Evolutionary conservation across 2,113 vertebrate species (phyloP).

Genomic region (Cyprinodon variegatus): DNA sequence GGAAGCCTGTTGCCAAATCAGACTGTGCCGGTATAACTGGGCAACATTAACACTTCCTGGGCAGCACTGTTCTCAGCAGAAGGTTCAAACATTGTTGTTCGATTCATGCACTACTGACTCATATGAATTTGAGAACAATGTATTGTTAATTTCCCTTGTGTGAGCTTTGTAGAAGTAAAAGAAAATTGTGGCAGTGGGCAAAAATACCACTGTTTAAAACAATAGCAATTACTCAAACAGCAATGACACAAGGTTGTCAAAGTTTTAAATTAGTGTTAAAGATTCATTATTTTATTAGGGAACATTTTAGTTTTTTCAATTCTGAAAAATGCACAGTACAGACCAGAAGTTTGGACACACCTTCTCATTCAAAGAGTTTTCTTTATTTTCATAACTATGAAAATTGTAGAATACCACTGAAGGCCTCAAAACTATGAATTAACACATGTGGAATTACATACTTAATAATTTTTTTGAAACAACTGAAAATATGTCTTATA

Average conservation of each 20-base stretch:
- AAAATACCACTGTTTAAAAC: not conserved
- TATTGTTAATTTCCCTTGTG: not conserved
- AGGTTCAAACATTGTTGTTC: not conserved
- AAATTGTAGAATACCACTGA: no score
- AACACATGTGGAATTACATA: no score
- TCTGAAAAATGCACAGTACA: not conserved
- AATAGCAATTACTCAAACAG: not conserved
- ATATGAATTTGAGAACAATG: slow-evolving; percentile 8
- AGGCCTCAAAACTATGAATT: no score
- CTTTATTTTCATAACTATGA: no score
- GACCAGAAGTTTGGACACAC: no score
- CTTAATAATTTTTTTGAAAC: no score
- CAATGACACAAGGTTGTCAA: not conserved
- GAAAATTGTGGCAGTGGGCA: not conserved
- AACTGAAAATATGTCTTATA: no score
- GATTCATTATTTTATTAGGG: no score
- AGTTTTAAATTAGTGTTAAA: not conserved
- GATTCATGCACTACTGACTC: not conserved
- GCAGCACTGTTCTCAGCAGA: slow-evolving; percentile 12
- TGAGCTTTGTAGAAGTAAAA: not conserved
- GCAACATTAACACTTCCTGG: slow-evolving; percentile 7
- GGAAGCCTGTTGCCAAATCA: slow-evolving; percentile 13
- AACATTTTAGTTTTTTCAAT: not conserved
- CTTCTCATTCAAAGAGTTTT: no score
- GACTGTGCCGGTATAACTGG: not conserved